Evolutionary conservation across 2,797 vertebrate species (phyloP), one percentile per base, ranked within the genome.

Genomic region (Serranus cabrilla): DNA sequence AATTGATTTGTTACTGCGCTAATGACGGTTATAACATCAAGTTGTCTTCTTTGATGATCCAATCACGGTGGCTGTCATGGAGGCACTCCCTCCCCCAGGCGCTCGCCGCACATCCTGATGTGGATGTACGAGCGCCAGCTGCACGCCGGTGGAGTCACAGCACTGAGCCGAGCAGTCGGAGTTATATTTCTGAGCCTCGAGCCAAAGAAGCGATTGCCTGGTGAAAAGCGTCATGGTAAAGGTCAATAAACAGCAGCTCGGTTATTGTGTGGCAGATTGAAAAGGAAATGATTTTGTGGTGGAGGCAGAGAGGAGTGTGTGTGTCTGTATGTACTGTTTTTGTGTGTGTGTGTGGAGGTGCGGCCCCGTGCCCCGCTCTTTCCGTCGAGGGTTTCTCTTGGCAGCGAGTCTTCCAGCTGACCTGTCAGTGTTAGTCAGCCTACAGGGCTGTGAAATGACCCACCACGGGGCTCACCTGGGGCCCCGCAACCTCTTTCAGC

Each of bases 201-300:
- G 84, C 86, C 74, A 70, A 56, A 78, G 69, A 67, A 83, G 67
- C 64, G 76, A 84, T 81, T 74, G 78, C 69, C 80, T 80, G 73
- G 69, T 77, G 83, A 86, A 86, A 72, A 82, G 78, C 72, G 18
- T 69, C 31, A 43, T 43, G 54, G 67, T 80, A 83, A 91, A 92
- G 93, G 92, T 93, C 89, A 93, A 83, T 82, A 88, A 92, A 92
- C 85, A 81, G 74, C 16, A 31, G 74, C 81, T 74, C 42, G 52
- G 85, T 87, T 92, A 87, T 91, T 89, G 78, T 75, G 73, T 74
- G 68, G 80, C 76, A 83, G 88, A 91, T 89, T 89, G 91, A 87
- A 93, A 89, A 90, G 82, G 84, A 92, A 92, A 92, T 94, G 55
- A 87, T 88, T 88, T 89, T 79, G 80, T 25, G 77, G 72, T 61